These are phyloP conservation scores for Leucoma salicis DNA, from an alignment of 2,888 invertebrate species.

Conservation along the genomic window DNA sequence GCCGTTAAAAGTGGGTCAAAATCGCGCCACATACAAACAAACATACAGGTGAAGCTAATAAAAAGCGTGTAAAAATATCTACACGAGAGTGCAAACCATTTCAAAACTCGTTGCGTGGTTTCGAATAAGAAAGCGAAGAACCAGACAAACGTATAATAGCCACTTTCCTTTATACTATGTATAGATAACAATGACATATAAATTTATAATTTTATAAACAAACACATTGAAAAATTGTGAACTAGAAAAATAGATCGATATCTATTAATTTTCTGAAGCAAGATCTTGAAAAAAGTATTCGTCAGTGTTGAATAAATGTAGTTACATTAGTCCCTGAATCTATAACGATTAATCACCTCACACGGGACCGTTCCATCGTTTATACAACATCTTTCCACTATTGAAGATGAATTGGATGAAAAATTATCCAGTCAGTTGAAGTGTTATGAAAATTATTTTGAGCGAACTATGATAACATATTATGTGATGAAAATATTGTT, in stretches of 20 bases:
- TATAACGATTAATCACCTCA: slow-evolving; percentile 45
- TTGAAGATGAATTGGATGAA: slow-evolving; percentile 30
- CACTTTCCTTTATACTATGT: too few species aligned
- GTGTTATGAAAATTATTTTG: neutral
- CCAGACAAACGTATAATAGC: too few species aligned
- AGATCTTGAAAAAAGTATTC: slow-evolving; percentile 6
- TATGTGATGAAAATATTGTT: neutral
- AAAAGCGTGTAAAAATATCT: too few species aligned
- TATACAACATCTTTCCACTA: slow-evolving; percentile 19
- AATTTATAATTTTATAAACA: too few species aligned
- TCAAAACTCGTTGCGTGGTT: too few species aligned
- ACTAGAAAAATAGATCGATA: slow-evolving; percentile 7
- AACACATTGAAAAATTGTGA: too few species aligned
- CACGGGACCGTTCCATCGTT: slow-evolving; percentile 41
- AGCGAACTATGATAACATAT: neutral
- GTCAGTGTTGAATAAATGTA: slow-evolving; percentile 41
- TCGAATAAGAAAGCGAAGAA: too few species aligned
- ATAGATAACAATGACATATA: too few species aligned
- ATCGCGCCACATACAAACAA: too few species aligned
- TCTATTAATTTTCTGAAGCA: slow-evolving; percentile 3
- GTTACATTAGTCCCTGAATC: slow-evolving; percentile 47
- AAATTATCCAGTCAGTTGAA: slow-evolving; percentile 8
- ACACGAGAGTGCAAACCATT: too few species aligned
- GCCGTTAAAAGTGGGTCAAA: too few species aligned
- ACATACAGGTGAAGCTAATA: too few species aligned